These are phyloP conservation scores for Monopis laevigella DNA, from an alignment of 2,888 invertebrate genomes.

Conservation along the genomic window DNA sequence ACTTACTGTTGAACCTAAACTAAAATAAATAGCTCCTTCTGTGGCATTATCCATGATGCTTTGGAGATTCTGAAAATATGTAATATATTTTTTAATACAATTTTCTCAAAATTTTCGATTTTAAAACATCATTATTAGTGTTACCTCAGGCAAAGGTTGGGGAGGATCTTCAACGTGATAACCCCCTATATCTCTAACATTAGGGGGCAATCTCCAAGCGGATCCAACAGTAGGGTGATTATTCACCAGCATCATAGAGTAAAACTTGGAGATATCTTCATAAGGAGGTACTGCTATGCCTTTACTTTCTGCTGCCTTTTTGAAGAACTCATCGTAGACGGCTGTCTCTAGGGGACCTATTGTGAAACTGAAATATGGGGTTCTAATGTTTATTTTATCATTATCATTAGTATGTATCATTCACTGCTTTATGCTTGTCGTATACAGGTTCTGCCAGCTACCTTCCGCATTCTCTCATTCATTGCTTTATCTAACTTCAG, in stretches of 20 bases:
- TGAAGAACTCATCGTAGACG: conserved; percentile 16
- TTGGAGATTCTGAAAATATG: conserved; percentile 15
- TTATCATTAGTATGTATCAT: no score
- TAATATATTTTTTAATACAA: no score
- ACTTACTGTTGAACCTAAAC: conserved; percentile 15
- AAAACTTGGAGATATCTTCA: neutral
- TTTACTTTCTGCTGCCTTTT: conserved; percentile 15
- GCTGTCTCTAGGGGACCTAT: conserved; percentile 14
- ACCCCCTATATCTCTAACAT: conserved; percentile 18
- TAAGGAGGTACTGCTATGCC: conserved; percentile 10
- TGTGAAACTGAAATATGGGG: conserved; percentile 13
- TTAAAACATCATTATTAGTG: neutral
- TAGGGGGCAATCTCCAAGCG: conserved; percentile 16
- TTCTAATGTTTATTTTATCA: no score
- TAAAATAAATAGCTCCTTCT: conserved; percentile 18
- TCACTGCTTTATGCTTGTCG: no score
- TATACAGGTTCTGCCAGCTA: no score
- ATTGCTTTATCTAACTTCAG: no score
- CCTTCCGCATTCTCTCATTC: no score
- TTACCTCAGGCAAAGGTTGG: conserved; percentile 13
- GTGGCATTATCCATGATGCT: conserved; percentile 15
- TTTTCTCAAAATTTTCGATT: neutral
- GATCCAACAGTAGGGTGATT: conserved; percentile 16
- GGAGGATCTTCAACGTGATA: conserved; percentile 16
- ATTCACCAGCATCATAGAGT: conserved; percentile 18